These are phyloP conservation scores for Myoxocephalus aenaeus DNA, from an alignment of 2,797 vertebrate genomes.

Conservation along the genomic window DNA sequence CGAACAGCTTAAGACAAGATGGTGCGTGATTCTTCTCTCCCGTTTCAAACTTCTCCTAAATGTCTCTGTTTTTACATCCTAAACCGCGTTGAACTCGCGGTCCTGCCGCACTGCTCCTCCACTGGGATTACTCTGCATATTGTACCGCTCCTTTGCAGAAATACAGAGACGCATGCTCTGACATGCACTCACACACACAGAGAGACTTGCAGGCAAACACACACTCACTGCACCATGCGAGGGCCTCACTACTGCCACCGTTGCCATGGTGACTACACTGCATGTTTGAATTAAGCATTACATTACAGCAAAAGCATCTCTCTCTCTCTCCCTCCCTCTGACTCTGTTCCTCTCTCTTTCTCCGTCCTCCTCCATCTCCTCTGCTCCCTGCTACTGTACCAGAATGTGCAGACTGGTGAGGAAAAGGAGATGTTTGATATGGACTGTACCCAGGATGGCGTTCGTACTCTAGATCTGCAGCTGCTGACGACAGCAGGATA, in stretches of 20 bases:
- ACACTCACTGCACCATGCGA: constrained; percentile 77
- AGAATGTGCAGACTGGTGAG: constrained; percentile 68
- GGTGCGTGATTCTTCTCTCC: neutral
- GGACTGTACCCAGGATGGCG: constrained; percentile 70
- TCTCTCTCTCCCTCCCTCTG: constrained; percentile 52
- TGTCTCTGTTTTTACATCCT: constrained; percentile 15
- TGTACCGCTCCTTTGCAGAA: constrained; percentile 56
- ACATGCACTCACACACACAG: neutral
- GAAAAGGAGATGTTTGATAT: constrained; percentile 72
- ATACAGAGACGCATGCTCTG: constrained; percentile 36
- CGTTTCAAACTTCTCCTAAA: constrained; percentile 34
- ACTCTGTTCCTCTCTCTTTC: constrained; percentile 66
- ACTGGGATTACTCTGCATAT: constrained; percentile 47
- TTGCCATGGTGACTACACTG: constrained; percentile 88
- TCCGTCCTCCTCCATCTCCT: constrained; percentile 69
- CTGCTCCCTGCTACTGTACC: constrained; percentile 66
- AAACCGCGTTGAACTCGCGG: constrained; percentile 16
- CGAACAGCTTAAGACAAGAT: constrained; percentile 36
- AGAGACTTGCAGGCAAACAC: constrained; percentile 52
- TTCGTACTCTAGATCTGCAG: constrained; percentile 65
- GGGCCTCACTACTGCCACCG: constrained; percentile 84
- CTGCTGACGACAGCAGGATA: constrained; percentile 61
- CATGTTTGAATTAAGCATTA: constrained; percentile 88
- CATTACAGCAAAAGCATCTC: constrained; percentile 81
- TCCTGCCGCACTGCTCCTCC: constrained; percentile 25